Conservation (phyloP, 2,888 invertebrate species). For the Lasius fuliginosus region DNA sequence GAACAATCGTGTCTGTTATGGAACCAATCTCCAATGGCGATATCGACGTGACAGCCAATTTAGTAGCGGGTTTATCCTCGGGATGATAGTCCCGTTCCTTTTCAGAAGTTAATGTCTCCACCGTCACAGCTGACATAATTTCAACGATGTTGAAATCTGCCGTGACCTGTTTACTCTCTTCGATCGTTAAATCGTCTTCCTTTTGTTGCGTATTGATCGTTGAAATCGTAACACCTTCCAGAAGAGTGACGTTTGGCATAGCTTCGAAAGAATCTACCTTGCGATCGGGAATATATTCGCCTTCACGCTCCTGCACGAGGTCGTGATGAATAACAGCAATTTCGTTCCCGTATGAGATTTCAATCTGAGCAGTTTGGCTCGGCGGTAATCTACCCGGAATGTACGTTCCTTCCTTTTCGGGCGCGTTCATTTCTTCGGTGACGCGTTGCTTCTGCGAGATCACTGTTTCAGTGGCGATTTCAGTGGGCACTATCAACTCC, state of each 20-base stretch:
- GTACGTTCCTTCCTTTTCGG: constrained; percentile 91
- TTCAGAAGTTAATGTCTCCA: constrained; percentile 89
- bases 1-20: constrained; percentile 88
- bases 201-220: constrained; percentile 90
- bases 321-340: constrained; percentile 88
- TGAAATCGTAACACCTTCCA: constrained; percentile 88
- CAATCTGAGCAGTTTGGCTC: constrained; percentile 88
- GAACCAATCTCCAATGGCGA: constrained; percentile 88
- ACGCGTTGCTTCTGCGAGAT: constrained; percentile 90
- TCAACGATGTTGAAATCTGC: constrained; percentile 89
- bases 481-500: constrained; percentile 93
- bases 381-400: constrained; percentile 88
- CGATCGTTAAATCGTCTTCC: constrained; percentile 88
- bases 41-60: constrained; percentile 85
- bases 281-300: constrained; percentile 85
- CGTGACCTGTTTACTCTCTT: constrained; percentile 87
- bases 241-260: constrained; percentile 81
- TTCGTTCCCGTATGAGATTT: constrained; percentile 88
- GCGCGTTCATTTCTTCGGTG: constrained; percentile 89
- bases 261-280: constrained; percentile 80
- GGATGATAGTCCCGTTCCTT: constrained; percentile 88
- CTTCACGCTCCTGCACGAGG: constrained; percentile 90
- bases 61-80: constrained; percentile 83
- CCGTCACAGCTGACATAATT: constrained; percentile 88
- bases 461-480: constrained; percentile 90